Percentiles rank a stretch among this genome's conserved stretches.
These are phyloP conservation scores for Battus philenor DNA, from an alignment of 1,140 invertebrate genomes.

Conservation along the genomic window DNA sequence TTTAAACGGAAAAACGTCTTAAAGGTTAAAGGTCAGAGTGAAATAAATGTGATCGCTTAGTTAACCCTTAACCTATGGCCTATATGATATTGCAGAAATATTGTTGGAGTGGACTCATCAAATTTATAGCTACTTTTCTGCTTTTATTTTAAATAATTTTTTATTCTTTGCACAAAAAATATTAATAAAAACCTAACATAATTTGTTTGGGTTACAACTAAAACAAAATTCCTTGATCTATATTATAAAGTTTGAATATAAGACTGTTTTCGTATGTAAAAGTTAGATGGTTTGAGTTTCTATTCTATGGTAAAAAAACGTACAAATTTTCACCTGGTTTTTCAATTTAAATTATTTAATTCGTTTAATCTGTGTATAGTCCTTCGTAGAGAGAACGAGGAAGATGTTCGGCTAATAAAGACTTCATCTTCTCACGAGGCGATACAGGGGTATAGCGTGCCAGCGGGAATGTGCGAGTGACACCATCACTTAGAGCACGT, in stretches of 20 bases:
- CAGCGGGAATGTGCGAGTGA: constrained; percentile 87
- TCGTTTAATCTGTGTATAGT: constrained; percentile 77
- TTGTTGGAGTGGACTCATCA: too few species aligned
- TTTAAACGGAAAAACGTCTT: too few species aligned
- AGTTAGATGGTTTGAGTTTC: neutral
- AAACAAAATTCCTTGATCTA: neutral
- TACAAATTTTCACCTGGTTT: neutral
- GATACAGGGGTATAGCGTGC: constrained; percentile 87
- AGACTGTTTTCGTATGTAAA: neutral
- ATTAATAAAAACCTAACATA: too few species aligned
- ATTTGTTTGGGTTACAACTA: too few species aligned
- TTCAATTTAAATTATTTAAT: neutral
- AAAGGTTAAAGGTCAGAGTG: too few species aligned
- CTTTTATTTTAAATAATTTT: too few species aligned
- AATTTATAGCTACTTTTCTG: too few species aligned
- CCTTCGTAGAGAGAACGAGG: constrained; percentile 85
- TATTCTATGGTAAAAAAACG: neutral
- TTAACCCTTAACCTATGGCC: too few species aligned
- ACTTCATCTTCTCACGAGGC: constrained; percentile 84
- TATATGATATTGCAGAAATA: too few species aligned
- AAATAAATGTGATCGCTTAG: too few species aligned
- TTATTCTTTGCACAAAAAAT: too few species aligned
- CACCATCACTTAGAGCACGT: constrained; percentile 82
- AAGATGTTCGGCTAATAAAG: constrained; percentile 85
- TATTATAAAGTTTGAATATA: neutral